Evolutionary conservation across 2,113 vertebrate species (phyloP), one percentile per base, ranked within the genome.

Genomic region (Hydrolagus affinis): DNA sequence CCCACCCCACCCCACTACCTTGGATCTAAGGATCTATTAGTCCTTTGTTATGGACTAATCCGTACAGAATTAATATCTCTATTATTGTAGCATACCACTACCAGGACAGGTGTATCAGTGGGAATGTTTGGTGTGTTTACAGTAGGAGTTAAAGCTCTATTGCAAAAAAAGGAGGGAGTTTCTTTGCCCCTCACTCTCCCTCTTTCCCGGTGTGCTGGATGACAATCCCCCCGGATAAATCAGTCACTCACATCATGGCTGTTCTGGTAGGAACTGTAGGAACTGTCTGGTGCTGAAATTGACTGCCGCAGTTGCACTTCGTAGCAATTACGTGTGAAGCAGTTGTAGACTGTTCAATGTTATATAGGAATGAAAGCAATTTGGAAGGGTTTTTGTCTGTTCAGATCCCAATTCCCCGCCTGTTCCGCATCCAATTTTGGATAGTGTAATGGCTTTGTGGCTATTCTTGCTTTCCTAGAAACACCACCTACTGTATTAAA

Each of bases 401-500:
- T 23, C 23, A 23, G 17, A 70, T 7, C 23, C 17, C 69, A 17
- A 21, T 70, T 70, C 23, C 17, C 15, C 23, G 17, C 4, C 15
- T 70, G 23, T 70, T 70, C 69, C 23, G 23, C 23, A 21, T 70
- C 69, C 17, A 7, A 70, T 21, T 23, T 21, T 23, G 69, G 69
- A 23, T 23, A 6, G 69, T 17, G 0, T 17, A 17, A 70, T 17
- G 4, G 17, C 17, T 11, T 70, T 23, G 11, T 6, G 69, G 17
- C 4, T 23, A 70, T 4, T 23, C 56, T 66, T 0, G 17, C 0
- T 86, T 64, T 90, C 7, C 3, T 88, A 98, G 97, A 21, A 98
- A 98, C 85, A 94, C 91, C 74, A 94, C 95, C 0, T 95, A 94
- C 44, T 97, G 96, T 90, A 94, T 92, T 80, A 95, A 95, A 92